Evolutionary conservation across 2,113 vertebrate species (phyloP).

Genomic region (Acanthochromis polyacanthus): DNA sequence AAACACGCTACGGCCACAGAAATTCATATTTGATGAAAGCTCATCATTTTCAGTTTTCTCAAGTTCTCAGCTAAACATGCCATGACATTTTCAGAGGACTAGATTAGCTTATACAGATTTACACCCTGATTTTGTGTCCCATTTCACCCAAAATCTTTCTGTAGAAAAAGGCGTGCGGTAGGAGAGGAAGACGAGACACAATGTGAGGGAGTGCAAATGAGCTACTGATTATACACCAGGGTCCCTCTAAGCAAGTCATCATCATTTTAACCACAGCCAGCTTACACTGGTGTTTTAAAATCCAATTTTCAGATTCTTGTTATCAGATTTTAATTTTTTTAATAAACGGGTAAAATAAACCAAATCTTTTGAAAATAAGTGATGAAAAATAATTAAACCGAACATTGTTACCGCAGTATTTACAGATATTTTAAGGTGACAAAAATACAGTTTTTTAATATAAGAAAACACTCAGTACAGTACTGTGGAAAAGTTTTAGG

Average conservation of each 20-base stretch:
- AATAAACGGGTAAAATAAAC: not conserved
- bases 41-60: not conserved
- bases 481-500: not conserved
- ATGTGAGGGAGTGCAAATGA: not conserved
- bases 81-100: not conserved
- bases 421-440: no score
- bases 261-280: conserved; percentile 1
- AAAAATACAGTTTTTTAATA: no score
- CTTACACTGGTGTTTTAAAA: conserved; percentile 9
- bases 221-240: conserved; percentile 24
- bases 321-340: conserved; percentile 9
- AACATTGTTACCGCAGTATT: not conserved
- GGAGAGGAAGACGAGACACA: not conserved
- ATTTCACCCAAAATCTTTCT: conserved; percentile 1
- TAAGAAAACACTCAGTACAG: no score
- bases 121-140: not conserved
- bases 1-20: not conserved
- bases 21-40: not conserved
- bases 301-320: not conserved
- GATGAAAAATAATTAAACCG: not conserved
- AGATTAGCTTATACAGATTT: not conserved
- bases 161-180: not conserved
- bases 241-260: not conserved
- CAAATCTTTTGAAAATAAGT: not conserved
- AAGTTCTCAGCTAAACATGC: not conserved